Evolutionary conservation across 2,797 vertebrate genomes (phyloP), one percentile per base, ranked within the genome.

Genomic region (Chelidonichthys spinosus): DNA sequence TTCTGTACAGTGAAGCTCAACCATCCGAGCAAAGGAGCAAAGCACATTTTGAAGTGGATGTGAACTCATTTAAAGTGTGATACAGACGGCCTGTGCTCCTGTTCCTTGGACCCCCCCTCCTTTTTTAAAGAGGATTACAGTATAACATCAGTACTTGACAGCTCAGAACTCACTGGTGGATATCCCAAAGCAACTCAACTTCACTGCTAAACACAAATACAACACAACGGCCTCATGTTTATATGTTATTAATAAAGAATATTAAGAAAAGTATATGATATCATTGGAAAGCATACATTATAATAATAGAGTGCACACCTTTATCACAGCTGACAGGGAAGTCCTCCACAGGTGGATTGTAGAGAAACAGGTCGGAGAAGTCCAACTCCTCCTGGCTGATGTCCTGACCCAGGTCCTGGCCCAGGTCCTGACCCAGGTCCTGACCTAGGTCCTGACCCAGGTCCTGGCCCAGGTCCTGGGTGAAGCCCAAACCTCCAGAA

Each of bases 351-450:
- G 86, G 14, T 59, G 88, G 63, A 35, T 87, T 83, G 87, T 96
- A 97, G 49, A 96, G 91, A 91, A 99, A 97, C 77, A 98, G 90
- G 49, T 96, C 95, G 6, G 95, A 95, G 84, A 99, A 98, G 90
- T 98, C 96, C 85, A 97, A 74, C 62, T 99, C 97, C 70, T 96
- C 96, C 76, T 96, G 95, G 40, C 93, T 89, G 71, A 93, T 94
- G 90, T 87, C 92, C 53, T 77, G 91, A 49, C 74, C 79, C 54
- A 93, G 71, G 90, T 87, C 92, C 53, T 77, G 91, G 47, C 74
- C 79, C 54, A 93, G 71, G 25, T 96, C 96, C 76, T 96, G 95
- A 39, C 93, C 89, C 70, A 93, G 94, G 90, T 87, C 92, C 53
- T 77, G 91, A 49, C 74, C 79, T 53, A 25, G 25, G 25, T 96